phyloP scores from a whole-genome alignment of 1,140 invertebrate species.

The Adelges cooleyi region DNA sequence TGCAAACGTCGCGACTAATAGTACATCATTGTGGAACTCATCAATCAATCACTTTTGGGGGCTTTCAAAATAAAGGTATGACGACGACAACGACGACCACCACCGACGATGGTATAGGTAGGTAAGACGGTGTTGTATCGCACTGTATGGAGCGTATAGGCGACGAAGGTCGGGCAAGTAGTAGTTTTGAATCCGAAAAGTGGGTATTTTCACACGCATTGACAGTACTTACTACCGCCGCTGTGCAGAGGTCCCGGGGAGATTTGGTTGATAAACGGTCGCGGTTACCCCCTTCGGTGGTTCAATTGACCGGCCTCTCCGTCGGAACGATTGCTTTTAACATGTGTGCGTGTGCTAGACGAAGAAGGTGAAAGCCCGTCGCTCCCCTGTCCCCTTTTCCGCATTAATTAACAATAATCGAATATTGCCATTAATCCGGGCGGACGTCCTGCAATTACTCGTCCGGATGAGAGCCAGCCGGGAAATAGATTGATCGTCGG shows the following conservation, averaged over 20 bases:
- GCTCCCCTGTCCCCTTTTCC: too few species aligned
- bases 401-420: conserved; percentile 13
- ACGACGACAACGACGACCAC: background rate
- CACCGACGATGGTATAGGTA: too few species aligned
- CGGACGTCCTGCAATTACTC: background rate
- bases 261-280: conserved; percentile 11
- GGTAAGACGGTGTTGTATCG: too few species aligned
- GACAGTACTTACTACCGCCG: background rate
- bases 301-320: background rate
- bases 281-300: background rate
- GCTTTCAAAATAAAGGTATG: conserved; percentile 5
- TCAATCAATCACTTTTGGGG: conserved; percentile 22
- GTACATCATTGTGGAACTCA: background rate
- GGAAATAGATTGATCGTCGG: conserved; percentile 1
- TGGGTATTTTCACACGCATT: background rate
- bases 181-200: too few species aligned
- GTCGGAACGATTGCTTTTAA: too few species aligned
- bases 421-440: conserved; percentile 9
- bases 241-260: too few species aligned
- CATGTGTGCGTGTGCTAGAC: background rate
- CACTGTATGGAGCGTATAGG: too few species aligned
- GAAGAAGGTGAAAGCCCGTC: background rate
- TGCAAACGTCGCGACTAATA: too few species aligned
- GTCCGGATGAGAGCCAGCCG: background rate
- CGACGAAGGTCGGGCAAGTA: too few species aligned